These are phyloP conservation scores for Onchidella celtica DNA, from an alignment of 2,888 invertebrate species.

Conservation along the genomic window DNA sequence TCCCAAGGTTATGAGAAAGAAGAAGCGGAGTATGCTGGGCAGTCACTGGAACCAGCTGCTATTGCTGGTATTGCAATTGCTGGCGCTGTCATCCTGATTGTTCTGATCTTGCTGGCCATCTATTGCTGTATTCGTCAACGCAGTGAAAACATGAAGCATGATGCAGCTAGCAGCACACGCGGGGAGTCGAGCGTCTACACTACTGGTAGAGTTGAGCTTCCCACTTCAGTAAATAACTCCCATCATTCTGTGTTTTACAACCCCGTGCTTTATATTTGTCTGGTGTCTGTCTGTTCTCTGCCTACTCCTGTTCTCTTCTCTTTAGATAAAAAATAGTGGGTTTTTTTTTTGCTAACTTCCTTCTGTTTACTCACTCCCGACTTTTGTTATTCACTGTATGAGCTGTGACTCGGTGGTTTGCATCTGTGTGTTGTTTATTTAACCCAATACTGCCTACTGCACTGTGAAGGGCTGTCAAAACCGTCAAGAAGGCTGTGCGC, in stretches of 20 bases:
- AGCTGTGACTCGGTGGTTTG: too few species aligned
- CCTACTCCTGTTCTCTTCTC: too few species aligned
- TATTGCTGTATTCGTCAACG: constrained; percentile 46
- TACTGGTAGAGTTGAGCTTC: constrained; percentile 46
- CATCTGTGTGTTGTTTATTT: too few species aligned
- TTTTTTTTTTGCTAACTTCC: too few species aligned
- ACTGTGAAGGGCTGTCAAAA: too few species aligned
- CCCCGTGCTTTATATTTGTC: too few species aligned
- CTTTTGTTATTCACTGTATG: too few species aligned
- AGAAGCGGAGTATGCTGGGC: constrained; percentile 6
- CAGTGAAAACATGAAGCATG: neutral
- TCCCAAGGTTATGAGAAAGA: constrained; percentile 30
- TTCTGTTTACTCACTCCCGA: too few species aligned
- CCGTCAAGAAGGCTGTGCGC: too few species aligned
- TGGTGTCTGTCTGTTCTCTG: too few species aligned
- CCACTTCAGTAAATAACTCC: constrained; percentile 41
- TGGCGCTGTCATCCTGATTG: constrained; percentile 47
- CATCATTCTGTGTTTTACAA: neutral
- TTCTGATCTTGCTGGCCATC: constrained; percentile 49
- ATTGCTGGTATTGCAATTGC: constrained; percentile 52
- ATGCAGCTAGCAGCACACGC: neutral
- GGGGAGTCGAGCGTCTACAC: constrained; percentile 46
- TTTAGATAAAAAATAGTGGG: too few species aligned
- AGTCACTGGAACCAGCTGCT: constrained; percentile 42
- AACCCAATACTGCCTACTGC: too few species aligned